Percentiles rank a stretch among this genome's conserved stretches.
phyloP scores from a whole-genome alignment of 2,113 vertebrate species.

The Vulpes lagopus region DNA sequence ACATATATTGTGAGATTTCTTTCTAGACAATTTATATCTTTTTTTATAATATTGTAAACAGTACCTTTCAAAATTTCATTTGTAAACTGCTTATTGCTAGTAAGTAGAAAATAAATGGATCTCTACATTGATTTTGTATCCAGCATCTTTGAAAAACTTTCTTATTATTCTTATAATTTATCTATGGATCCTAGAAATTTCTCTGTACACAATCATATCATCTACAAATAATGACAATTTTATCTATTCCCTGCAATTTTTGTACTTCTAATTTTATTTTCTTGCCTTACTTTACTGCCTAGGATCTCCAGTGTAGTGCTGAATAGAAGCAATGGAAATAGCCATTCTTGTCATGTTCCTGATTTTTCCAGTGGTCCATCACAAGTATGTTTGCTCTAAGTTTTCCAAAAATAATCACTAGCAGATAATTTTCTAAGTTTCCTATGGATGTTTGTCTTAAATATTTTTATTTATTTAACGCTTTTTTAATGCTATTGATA shows the following conservation, averaged over 20 bases:
- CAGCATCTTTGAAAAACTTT: slow-evolving; percentile 14
- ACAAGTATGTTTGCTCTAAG: not conserved
- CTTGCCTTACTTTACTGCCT: not conserved
- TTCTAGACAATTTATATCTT: slow-evolving; percentile 1
- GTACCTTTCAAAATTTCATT: slow-evolving; percentile 39
- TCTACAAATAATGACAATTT: slow-evolving; percentile 20
- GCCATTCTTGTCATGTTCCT: not conserved
- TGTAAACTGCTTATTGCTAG: not conserved
- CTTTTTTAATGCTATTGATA: not conserved
- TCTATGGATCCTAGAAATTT: not conserved
- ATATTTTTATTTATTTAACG: not conserved
- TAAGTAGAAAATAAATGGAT: slow-evolving; percentile 11
- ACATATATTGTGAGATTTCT: not conserved
- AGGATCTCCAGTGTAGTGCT: not conserved
- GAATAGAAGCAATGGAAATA: not conserved
- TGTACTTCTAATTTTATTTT: slow-evolving; percentile 18
- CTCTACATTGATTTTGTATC: slow-evolving; percentile 42
- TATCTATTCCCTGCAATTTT: not conserved
- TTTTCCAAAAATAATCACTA: not conserved
- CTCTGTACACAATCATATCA: not conserved
- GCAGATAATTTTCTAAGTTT: not conserved
- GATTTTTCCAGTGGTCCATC: not conserved
- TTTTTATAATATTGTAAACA: slow-evolving; percentile 9
- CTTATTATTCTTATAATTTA: slow-evolving; percentile 31
- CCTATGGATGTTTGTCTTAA: not conserved